Base-by-base conservation (phyloP, 2,113 vertebrate genomes). In the Coreoperca whiteheadi region DNA sequence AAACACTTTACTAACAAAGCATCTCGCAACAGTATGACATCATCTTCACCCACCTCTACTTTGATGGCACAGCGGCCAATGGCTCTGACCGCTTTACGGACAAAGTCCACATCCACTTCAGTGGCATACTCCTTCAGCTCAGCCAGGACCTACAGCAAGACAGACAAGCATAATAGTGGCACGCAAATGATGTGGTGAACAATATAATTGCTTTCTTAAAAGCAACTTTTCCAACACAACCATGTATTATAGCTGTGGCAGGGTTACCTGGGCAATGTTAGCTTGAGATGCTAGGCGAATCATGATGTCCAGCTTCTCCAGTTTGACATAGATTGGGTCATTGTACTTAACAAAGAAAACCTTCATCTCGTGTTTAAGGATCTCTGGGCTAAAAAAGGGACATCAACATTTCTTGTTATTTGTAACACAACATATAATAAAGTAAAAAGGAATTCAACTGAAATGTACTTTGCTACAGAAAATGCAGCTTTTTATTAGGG, bases 311-410 rank as follows among this genome's bases (percentile, higher is more conserved):
- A 99, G 95, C 72, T 99, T 99, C 94, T 99, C 98, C 92, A 99
- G 95, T 88, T 99, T 99, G 92, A 99, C 98, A 0, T 99, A 99
- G 87, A 99, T 99, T 11, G 98, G 98, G 91, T 99, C 98, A 0
- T 99, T 99, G 93, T 99, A 99, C 90, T 99, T 99, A n/a, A 99
- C 98, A 46, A 99, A 99, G 89, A 99, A 99, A 74, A 99, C 98
- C 88, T 99, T 99, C 98, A 99, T 99, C 94, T 99, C 98, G 0
- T 99, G 98, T 91, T 99, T 99, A 87, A 99, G 95, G 87, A 99
- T 98, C 94, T 99, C 98, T 0, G 98, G 98, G 74, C 98, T 99
- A 82, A 60, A 90, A 41, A 84, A 56, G 25, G 10, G 4, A 83
- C 60, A 80, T 28, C 1, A 56, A 59, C 18, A 68, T 50, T 70